Conservation (phyloP, 92 coral and sea anemone species). For the Meandrina meandrites region DNA sequence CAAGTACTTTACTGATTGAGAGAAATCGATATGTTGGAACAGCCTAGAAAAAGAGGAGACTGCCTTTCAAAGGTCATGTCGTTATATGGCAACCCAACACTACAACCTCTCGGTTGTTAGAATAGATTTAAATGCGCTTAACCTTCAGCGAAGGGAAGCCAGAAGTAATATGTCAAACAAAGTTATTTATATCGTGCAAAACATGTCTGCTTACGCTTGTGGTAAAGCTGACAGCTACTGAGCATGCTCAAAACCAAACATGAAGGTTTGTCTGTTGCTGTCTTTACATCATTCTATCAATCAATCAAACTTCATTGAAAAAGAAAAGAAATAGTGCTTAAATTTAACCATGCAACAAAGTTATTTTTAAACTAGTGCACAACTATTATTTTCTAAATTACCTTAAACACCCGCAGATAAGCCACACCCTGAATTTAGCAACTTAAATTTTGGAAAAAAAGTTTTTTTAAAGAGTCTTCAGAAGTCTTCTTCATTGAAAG, state of each 20-base stretch:
- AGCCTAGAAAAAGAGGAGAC: constrained; percentile 72
- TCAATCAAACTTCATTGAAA: not conserved
- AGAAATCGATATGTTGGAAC: not conserved
- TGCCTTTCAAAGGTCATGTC: constrained; percentile 88
- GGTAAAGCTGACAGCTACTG: not conserved
- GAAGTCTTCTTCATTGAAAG: too few relatives aligned
- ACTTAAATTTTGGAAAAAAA: too few relatives aligned
- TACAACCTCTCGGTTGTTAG: constrained; percentile 72
- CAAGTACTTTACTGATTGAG: not conserved
- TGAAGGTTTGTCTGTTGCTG: not conserved
- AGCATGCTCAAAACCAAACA: constrained; percentile 26
- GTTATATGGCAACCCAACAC: constrained; percentile 75
- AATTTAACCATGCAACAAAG: not conserved
- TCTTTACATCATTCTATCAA: not conserved
- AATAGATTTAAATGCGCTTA: constrained; percentile 93
- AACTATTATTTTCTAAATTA: too few relatives aligned
- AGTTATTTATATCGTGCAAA: constrained; percentile 32
- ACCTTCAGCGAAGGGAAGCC: constrained; percentile 99
- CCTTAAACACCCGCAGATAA: too few relatives aligned
- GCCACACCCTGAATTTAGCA: too few relatives aligned
- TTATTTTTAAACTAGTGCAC: not conserved
- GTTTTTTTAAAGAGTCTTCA: too few relatives aligned
- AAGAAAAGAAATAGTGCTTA: not conserved
- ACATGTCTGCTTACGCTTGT: constrained; percentile 9
- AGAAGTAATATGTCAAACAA: rapidly evolving